A percentile compares a stretch with the other conserved stretches of the same genome.
These are phyloP conservation scores for Montipora efflorescens DNA, from an alignment of 64 coral and sea anemone species.

Conservation along the genomic window DNA sequence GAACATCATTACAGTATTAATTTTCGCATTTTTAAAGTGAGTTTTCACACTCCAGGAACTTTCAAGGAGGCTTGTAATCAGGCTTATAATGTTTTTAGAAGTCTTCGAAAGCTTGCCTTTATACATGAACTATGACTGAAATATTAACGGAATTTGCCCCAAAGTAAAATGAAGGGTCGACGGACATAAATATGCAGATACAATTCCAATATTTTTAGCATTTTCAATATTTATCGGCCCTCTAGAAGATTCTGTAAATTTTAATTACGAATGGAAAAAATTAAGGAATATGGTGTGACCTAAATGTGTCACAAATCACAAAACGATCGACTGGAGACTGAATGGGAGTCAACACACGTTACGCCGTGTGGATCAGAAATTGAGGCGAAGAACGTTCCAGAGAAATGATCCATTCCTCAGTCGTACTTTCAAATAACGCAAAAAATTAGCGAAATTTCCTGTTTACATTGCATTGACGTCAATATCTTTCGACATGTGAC, in stretches of 20 bases:
- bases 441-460: constrained; percentile 4
- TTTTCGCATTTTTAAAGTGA: background rate
- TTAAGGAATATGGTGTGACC: background rate
- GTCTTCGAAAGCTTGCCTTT: background rate
- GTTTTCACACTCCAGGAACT: background rate
- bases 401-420: too few species aligned
- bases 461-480: background rate
- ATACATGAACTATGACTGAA: background rate
- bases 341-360: too few species aligned
- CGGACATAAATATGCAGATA: background rate
- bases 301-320: background rate
- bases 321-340: background rate
- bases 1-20: too few species aligned
- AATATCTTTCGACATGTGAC: background rate
- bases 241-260: background rate
- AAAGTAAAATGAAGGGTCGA: background rate
- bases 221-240: background rate
- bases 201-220: background rate
- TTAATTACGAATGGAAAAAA: background rate
- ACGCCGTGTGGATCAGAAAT: background rate
- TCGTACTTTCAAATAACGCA: background rate
- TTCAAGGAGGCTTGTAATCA: too few species aligned
- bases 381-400: background rate
- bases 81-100: too few species aligned
- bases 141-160: background rate